Evolutionary conservation across 2,888 invertebrate species (phyloP), one percentile per base, ranked within the genome.

Genomic region (Polymixis lichenea): DNA sequence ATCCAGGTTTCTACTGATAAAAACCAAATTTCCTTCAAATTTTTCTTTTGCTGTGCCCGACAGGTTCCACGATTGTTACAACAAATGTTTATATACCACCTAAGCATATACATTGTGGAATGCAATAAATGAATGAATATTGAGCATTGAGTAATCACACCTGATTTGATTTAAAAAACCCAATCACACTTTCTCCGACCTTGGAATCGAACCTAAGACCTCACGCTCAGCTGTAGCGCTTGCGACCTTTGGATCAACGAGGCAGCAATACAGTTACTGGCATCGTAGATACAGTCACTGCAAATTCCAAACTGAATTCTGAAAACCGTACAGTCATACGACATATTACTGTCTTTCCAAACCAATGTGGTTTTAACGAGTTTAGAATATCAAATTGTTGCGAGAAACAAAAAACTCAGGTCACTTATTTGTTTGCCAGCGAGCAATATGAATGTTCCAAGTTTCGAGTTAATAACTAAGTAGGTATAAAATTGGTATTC

Each of bases 341-440:
- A n/a, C 25, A 68, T 72, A 76, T 82, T 76, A 32, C 32, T 22
- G 17, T 22, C 38, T 69, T 53, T 56, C 55, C 43, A 51, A 76
- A 49, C 55, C 65, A 69, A 69, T 69, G 69, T 62, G 56, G 17
- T 53, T 69, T 53, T 77, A 72, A 81, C 66, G 79, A 81, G 60
- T 73, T 83, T 62, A 53, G 66, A 66, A 78, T 62, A 78, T 53
- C 25, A 66, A 65, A 43, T 72, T 61, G 68, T 66, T 66, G 46
- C 38, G 51, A 72, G 68, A 46, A 68, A 38, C n/a, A 51, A 22
- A 58, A 69, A 84, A 83, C 51, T 72, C 25, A 25, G 66, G 61
- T 66, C 28, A 56, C 28, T 65, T 60, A 79, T 68, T 72, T 83
- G 65, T 83, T 77, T 78, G n/a, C 38, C 22, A 51, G 28, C 4